Conservation (phyloP, 2,113 vertebrate species). For the Bombycilla garrulus region DNA sequence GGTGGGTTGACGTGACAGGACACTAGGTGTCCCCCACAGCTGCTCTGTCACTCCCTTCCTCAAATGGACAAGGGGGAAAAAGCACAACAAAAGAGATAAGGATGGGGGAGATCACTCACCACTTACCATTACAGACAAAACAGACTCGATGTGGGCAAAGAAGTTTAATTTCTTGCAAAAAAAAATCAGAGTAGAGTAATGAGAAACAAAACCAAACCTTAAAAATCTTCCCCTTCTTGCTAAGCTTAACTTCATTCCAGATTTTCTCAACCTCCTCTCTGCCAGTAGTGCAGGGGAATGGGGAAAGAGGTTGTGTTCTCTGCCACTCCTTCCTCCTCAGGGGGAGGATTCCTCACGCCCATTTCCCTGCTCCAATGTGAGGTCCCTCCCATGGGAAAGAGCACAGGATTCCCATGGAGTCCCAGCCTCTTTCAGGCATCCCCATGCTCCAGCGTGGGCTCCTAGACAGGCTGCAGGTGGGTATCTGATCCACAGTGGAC, state of each 20-base stretch:
- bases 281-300: neutral
- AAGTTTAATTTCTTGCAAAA: neutral
- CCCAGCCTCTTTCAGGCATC: neutral
- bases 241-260: neutral
- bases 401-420: neutral
- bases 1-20: neutral
- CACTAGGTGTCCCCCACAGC: neutral
- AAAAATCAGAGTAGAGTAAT: neutral
- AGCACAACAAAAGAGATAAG: neutral
- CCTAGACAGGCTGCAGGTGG: neutral
- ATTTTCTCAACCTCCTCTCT: neutral
- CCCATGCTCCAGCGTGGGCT: neutral
- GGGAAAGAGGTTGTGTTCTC: neutral
- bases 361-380: neutral
- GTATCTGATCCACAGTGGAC: neutral
- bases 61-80: neutral
- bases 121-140: neutral
- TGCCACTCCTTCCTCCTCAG: fast-evolving
- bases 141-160: fast-evolving
- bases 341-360: neutral
- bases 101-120: neutral
- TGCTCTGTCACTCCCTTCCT: neutral
- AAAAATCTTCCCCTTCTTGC: neutral
- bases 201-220: neutral
- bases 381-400: neutral